Base-by-base conservation (phyloP, 1,140 invertebrate genomes). In the Uloborus diversus region DNA sequence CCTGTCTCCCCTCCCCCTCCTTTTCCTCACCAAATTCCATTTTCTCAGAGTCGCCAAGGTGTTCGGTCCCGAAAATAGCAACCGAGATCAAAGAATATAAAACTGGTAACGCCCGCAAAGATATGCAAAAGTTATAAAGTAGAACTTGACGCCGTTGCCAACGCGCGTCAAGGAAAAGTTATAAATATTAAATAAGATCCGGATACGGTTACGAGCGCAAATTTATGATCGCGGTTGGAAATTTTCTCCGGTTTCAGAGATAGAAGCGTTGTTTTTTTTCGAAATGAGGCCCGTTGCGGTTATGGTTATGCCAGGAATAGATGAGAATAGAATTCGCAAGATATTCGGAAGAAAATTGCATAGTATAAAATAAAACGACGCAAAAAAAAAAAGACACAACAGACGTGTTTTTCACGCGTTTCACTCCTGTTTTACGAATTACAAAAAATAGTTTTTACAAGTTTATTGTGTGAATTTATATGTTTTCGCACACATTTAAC, bases 131-230 rank as follows among this genome's bases (percentile, higher is more conserved):
- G 59, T 75, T 75, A 64, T 64, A 75, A 75, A 64, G 25, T 30
- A 53, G 51, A 75, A 75, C 71, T 75, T 75, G 71, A 75, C 71
- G 56, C 71, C 35, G 13, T 30, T 23, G 47, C 33, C 30, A 47
- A 57, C 37, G 57, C 30, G 42, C 71, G 59, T 47, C 71, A 30
- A 13, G 9, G 30, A 42, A 64, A 64, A 47, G n/a, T 25, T 64
- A 75, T 75, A 75, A 75, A 75, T 75, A 75, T 75, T 75, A 75
- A 75, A 75, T 75, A 75, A 75, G 71, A 75, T 20, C 57, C 56
- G 61, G 71, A 64, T 64, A 30, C 71, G 59, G 71, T 75, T 75
- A 75, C 71, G 64, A 30, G 49, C 11, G 33, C 71, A 49, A 64
- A 75, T 75, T 75, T 75, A 75, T 75, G 61, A 47, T 23, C 35